These are phyloP conservation scores for Myotis daubentonii DNA, from an alignment of 2,797 vertebrate genomes.

Conservation along the genomic window DNA sequence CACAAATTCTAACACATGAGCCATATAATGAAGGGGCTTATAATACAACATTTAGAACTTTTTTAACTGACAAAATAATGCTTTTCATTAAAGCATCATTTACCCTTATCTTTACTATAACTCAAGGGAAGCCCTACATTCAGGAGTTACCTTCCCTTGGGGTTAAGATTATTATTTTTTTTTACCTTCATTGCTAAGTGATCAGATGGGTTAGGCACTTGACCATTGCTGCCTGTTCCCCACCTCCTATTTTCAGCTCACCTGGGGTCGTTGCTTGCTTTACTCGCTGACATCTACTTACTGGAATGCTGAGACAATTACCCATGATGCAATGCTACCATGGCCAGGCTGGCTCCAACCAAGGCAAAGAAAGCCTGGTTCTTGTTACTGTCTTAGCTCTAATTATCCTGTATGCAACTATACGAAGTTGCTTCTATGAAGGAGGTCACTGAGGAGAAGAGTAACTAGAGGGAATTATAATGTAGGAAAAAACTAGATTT, in stretches of 20 bases:
- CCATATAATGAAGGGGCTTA: not conserved
- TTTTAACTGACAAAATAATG: not conserved
- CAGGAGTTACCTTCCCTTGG: not conserved
- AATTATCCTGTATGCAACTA: not conserved
- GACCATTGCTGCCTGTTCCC: not conserved
- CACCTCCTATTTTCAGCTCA: not conserved
- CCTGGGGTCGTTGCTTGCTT: not conserved
- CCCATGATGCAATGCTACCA: not conserved
- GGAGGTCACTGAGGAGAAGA: not conserved
- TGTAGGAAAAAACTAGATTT: not conserved
- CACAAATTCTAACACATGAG: not conserved
- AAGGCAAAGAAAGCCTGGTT: not conserved
- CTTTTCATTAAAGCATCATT: not conserved
- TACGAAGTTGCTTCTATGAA: not conserved
- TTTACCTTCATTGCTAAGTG: not conserved
- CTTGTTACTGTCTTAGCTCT: not conserved
- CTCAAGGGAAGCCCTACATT: not conserved
- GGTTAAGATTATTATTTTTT: not conserved
- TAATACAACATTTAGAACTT: not conserved
- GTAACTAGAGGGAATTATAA: not conserved
- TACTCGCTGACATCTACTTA: not conserved
- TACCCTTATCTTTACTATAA: not conserved
- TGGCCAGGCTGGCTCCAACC: not conserved
- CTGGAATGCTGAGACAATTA: not conserved
- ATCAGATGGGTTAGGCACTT: not conserved